Evolutionary conservation across 2,888 invertebrate genomes (phyloP).

Genomic region (Latrodectus elegans): DNA sequence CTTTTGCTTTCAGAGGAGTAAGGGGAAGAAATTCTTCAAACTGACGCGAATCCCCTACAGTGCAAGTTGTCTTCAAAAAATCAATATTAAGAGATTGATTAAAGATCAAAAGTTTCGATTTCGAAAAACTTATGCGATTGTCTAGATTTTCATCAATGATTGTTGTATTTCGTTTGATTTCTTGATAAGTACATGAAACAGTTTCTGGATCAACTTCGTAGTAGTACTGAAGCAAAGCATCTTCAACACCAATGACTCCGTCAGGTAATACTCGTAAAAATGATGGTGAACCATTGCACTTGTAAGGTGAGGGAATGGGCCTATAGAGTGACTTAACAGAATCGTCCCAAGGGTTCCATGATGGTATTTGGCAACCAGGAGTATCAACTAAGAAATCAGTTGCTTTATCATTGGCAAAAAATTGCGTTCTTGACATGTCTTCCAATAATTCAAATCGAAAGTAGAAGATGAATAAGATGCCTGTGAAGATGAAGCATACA

Average conservation of each 20-base stretch:
- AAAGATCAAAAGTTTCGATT: slow-evolving; percentile 14
- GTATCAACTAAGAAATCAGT: slow-evolving; percentile 51
- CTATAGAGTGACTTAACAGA: slow-evolving; percentile 41
- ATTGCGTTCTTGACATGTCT: slow-evolving; percentile 16
- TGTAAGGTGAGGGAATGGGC: slow-evolving; percentile 26
- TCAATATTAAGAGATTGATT: slow-evolving; percentile 38
- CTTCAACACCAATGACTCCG: slow-evolving; percentile 42
- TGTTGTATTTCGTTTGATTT: slow-evolving; percentile 21
- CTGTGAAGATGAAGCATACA: slow-evolving; percentile 31
- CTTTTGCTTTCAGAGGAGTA: slow-evolving; percentile 42
- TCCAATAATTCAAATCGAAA: slow-evolving; percentile 8
- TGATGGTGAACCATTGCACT: slow-evolving; percentile 45
- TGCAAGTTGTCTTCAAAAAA: slow-evolving; percentile 55
- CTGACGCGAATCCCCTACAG: background rate
- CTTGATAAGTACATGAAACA: slow-evolving; percentile 51
- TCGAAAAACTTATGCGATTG: slow-evolving; percentile 9
- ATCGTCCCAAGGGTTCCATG: slow-evolving; percentile 55
- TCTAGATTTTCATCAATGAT: slow-evolving; percentile 28
- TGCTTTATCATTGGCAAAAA: slow-evolving; percentile 30
- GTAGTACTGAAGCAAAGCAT: slow-evolving; percentile 53
- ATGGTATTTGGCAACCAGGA: slow-evolving; percentile 63
- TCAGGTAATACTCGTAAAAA: slow-evolving; percentile 45
- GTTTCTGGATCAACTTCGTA: slow-evolving; percentile 43
- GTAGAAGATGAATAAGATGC: slow-evolving; percentile 33
- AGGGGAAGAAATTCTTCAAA: slow-evolving; percentile 54